Conservation (phyloP, 2,113 vertebrate genomes). For the Pituophis catenifer region DNA sequence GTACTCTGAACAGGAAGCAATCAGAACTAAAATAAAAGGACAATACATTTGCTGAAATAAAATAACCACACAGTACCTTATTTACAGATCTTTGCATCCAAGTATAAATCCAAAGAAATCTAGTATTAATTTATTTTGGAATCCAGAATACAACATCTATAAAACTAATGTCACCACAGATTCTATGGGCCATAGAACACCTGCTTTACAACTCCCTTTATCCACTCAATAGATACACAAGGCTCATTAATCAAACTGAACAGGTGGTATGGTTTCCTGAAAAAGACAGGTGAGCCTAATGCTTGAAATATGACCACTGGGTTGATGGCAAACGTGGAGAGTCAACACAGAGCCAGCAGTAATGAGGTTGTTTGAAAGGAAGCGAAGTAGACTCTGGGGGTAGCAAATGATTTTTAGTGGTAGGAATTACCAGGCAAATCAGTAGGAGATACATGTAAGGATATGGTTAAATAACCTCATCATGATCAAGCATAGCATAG, state of each 20-base stretch:
- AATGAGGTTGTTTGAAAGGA: not conserved
- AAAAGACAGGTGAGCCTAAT: not conserved
- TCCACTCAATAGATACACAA: accelerated
- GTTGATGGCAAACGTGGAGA: constrained; percentile 24
- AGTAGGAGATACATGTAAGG: not conserved
- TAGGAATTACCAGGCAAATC: not conserved
- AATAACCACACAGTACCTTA: not conserved
- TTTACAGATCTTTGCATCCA: not conserved
- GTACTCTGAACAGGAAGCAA: not conserved
- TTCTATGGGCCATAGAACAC: not conserved
- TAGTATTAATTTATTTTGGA: constrained; percentile 19
- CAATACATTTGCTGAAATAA: not conserved
- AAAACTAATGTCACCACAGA: not conserved
- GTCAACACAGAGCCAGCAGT: constrained; percentile 6
- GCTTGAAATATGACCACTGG: not conserved
- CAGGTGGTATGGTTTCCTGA: not conserved
- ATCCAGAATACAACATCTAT: not conserved
- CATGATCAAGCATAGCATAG: not conserved
- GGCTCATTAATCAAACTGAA: not conserved
- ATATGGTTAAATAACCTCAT: not conserved
- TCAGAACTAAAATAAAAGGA: not conserved
- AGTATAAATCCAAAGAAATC: constrained; percentile 20
- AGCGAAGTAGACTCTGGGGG: constrained; percentile 7
- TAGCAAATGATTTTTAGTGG: constrained; percentile 31
- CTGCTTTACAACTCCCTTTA: accelerated